These are phyloP conservation scores for Wiebesia pumilae DNA, from an alignment of 1,140 invertebrate genomes.

Conservation along the genomic window DNA sequence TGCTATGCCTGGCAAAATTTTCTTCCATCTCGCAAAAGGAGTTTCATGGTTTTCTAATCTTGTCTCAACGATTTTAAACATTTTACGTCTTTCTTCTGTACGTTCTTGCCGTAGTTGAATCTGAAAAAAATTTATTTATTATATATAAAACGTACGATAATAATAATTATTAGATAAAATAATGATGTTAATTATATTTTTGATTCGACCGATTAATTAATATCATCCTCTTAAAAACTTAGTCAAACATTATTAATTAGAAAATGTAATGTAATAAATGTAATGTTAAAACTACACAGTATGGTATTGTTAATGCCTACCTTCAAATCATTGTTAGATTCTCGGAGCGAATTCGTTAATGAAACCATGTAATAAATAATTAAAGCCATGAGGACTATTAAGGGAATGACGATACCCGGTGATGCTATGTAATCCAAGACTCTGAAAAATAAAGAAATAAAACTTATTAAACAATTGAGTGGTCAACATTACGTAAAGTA, in stretches of 20 bases:
- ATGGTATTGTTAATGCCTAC: conserved; percentile 24
- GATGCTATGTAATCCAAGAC: conserved; percentile 90
- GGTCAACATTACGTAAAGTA: neutral
- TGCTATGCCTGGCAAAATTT: conserved; percentile 79
- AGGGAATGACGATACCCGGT: conserved; percentile 94
- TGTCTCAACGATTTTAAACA: conserved; percentile 89
- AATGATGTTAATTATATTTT: too few species aligned
- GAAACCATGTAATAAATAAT: conserved; percentile 97
- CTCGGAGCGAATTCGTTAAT: conserved; percentile 90
- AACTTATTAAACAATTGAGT: neutral
- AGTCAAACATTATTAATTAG: neutral
- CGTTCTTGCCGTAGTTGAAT: conserved; percentile 89
- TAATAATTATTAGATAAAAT: too few species aligned
- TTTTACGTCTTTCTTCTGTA: conserved; percentile 93
- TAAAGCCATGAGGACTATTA: conserved; percentile 91
- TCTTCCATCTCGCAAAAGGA: conserved; percentile 82
- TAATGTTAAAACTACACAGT: neutral
- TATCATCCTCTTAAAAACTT: neutral
- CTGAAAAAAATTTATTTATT: conserved; percentile 65
- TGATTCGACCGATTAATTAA: neutral
- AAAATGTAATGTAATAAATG: neutral
- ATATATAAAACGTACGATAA: too few species aligned
- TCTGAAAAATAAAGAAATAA: conserved; percentile 76
- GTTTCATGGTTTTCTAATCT: conserved; percentile 78
- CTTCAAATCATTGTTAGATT: conserved; percentile 84